Conservation (phyloP, 2,888 invertebrate genomes). For the Sipha maydis region DNA sequence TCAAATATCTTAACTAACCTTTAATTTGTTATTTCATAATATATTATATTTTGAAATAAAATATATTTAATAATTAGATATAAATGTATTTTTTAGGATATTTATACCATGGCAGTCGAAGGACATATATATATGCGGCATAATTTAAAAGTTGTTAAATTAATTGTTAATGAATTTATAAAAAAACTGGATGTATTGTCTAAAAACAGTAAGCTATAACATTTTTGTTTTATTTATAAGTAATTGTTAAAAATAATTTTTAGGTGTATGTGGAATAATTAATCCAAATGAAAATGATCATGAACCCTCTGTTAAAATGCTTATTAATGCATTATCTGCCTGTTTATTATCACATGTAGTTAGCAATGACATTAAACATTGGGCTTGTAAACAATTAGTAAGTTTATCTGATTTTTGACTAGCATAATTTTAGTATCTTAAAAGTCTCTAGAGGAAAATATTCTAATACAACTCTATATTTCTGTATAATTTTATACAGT, state of each 20-base stretch:
- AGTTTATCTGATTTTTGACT: slow-evolving; percentile 63
- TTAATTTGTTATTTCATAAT: background rate
- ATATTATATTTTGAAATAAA: background rate
- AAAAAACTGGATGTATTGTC: slow-evolving; percentile 51
- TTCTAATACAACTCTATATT: too few species aligned
- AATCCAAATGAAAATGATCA: slow-evolving; percentile 38
- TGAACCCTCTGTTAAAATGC: slow-evolving; percentile 65
- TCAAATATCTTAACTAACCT: background rate
- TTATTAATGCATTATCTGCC: slow-evolving; percentile 73
- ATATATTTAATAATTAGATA: background rate
- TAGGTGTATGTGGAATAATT: slow-evolving; percentile 27
- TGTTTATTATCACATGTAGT: slow-evolving; percentile 72
- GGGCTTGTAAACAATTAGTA: slow-evolving; percentile 74
- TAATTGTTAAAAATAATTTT: slow-evolving; percentile 4
- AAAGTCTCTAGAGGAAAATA: too few species aligned
- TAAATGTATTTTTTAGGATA: slow-evolving; percentile 28
- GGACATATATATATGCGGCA: slow-evolving; percentile 36
- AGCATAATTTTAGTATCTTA: too few species aligned
- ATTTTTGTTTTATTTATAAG: background rate
- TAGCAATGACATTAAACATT: slow-evolving; percentile 71
- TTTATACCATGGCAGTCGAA: slow-evolving; percentile 45
- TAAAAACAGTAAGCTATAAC: slow-evolving; percentile 35
- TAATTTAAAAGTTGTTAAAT: slow-evolving; percentile 53
- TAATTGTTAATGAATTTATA: slow-evolving; percentile 35
- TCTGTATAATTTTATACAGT: too few species aligned